These are phyloP conservation scores for Punctoribates punctum DNA, from an alignment of 2,888 invertebrate genomes.

Conservation along the genomic window DNA sequence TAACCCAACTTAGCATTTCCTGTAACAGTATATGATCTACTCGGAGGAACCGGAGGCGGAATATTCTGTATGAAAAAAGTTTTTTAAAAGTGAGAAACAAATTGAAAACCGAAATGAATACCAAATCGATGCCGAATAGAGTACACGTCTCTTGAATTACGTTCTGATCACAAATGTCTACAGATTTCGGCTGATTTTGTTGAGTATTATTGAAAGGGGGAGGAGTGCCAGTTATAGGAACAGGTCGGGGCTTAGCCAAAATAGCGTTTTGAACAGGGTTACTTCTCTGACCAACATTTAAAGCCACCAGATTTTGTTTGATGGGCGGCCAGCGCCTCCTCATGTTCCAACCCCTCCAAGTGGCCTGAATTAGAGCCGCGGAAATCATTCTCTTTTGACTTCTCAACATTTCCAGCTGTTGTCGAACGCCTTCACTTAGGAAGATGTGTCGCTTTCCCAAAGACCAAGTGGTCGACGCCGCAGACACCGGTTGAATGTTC, in stretches of 20 bases:
- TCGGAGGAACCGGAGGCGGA: conserved; percentile 85
- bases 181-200: conserved; percentile 51
- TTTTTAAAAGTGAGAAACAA: conserved; percentile 38
- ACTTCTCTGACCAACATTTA: neutral
- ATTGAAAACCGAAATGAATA: conserved; percentile 55
- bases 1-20: conserved; percentile 87
- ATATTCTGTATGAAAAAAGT: conserved; percentile 63
- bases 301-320: conserved; percentile 52
- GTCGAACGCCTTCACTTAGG: conserved; percentile 85
- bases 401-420: conserved; percentile 78
- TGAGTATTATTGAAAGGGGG: conserved; percentile 60
- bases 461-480: conserved; percentile 77
- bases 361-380: conserved; percentile 74
- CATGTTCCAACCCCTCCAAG: conserved; percentile 76
- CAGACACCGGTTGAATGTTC: conserved; percentile 51
- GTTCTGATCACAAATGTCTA: conserved; percentile 78
- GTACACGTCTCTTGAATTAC: conserved; percentile 86
- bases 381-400: conserved; percentile 72
- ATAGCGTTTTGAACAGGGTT: neutral
- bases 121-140: conserved; percentile 81
- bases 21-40: conserved; percentile 81
- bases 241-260: conserved; percentile 67
- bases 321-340: conserved; percentile 63
- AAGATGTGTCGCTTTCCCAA: conserved; percentile 89
- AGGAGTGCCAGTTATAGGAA: conserved; percentile 81